phyloP scores from a whole-genome alignment of 2,888 invertebrate species.

The Chironomus tentans region DNA sequence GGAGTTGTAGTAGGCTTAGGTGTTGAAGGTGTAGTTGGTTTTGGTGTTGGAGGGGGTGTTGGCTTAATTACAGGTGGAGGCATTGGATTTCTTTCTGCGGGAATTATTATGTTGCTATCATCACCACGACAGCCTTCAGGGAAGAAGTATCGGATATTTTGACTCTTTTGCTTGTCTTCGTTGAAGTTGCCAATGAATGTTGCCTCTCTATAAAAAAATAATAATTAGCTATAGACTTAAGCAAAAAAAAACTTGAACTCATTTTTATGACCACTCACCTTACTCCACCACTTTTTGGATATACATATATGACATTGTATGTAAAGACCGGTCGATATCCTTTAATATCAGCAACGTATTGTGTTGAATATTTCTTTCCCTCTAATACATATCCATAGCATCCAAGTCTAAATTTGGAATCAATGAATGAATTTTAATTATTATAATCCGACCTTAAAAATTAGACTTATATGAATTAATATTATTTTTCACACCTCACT shows the following conservation, averaged over 20 bases:
- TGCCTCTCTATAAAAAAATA: background rate
- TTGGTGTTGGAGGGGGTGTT: background rate
- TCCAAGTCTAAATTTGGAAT: background rate
- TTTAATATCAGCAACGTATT: conserved; percentile 21
- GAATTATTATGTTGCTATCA: background rate
- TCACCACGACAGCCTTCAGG: conserved; percentile 5
- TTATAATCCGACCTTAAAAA: background rate
- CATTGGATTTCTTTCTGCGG: background rate
- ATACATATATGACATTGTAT: background rate
- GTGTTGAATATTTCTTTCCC: conserved; percentile 19
- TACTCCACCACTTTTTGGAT: conserved; percentile 11
- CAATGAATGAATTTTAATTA: background rate
- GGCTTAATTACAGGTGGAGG: background rate
- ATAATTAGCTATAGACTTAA: background rate
- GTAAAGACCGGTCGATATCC: conserved; percentile 17
- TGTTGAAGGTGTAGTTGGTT: background rate
- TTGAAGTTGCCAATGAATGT: background rate
- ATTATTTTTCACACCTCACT: background rate
- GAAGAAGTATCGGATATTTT: conserved; percentile 6
- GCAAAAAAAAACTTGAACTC: background rate
- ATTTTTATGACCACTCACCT: background rate
- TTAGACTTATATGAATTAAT: background rate
- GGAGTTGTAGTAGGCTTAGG: too few species aligned
- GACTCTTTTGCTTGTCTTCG: background rate
- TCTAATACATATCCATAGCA: conserved; percentile 11